phyloP scores from a whole-genome alignment of 2,888 invertebrate genomes.

The Chaetogeoica ovagalla region DNA sequence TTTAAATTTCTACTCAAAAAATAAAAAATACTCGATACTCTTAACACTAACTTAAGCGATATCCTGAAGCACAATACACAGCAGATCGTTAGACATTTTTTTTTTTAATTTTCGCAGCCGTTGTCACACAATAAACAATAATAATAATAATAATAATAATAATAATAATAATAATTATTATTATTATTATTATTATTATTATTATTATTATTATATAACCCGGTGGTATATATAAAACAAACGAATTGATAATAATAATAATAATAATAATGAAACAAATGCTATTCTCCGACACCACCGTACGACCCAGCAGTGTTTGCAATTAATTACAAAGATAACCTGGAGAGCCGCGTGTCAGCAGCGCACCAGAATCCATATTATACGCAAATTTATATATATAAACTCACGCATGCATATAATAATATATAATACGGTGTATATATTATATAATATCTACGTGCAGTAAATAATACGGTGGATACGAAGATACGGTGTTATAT shows the following conservation, averaged over 20 bases:
- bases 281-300: neutral
- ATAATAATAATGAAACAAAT: constrained; percentile 15
- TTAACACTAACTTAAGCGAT: too few relatives aligned
- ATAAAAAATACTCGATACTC: too few relatives aligned
- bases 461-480: neutral
- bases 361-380: neutral
- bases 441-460: neutral
- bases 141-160: too few relatives aligned
- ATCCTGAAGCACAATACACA: too few relatives aligned
- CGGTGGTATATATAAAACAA: neutral
- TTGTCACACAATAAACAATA: too few relatives aligned
- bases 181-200: too few relatives aligned
- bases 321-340: constrained; percentile 40
- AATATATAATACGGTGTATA: neutral
- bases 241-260: constrained; percentile 8
- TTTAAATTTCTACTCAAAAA: too few relatives aligned
- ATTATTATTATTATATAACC: too few relatives aligned
- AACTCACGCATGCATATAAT: too few relatives aligned
- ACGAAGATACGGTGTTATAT: neutral
- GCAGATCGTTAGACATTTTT: too few relatives aligned
- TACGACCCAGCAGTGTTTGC: neutral
- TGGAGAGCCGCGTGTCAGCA: neutral
- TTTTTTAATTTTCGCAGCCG: too few relatives aligned
- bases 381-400: neutral
- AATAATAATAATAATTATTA: too few relatives aligned